Evolutionary conservation across 2,888 invertebrate genomes (phyloP).

Genomic region (Drosophila suboccidentalis): DNA sequence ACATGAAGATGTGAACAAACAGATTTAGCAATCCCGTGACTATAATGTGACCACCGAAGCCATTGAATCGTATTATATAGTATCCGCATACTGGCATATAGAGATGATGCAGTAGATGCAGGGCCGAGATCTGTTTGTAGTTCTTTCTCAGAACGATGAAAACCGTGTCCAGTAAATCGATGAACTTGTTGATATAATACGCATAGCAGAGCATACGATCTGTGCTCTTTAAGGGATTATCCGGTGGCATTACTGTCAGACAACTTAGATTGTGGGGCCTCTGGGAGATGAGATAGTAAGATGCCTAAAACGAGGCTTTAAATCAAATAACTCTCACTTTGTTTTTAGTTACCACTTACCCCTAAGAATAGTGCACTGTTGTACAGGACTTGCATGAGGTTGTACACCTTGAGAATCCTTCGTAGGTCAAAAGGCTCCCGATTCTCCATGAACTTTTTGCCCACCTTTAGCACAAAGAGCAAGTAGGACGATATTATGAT

Average conservation of each 20-base stretch:
- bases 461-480: slow-evolving; percentile 55
- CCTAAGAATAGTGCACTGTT: slow-evolving; percentile 32
- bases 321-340: neutral
- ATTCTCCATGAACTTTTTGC: slow-evolving; percentile 36
- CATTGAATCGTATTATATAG: slow-evolving; percentile 44
- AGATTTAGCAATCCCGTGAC: slow-evolving; percentile 56
- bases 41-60: slow-evolving; percentile 58
- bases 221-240: slow-evolving; percentile 43
- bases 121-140: slow-evolving; percentile 51
- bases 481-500: slow-evolving; percentile 36
- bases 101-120: slow-evolving; percentile 62
- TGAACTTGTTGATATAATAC: slow-evolving; percentile 61
- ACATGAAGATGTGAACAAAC: slow-evolving; percentile 58
- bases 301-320: slow-evolving; percentile 10
- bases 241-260: slow-evolving; percentile 16
- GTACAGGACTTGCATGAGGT: slow-evolving; percentile 45
- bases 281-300: slow-evolving; percentile 10
- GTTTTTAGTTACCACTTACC: slow-evolving; percentile 32
- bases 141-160: slow-evolving; percentile 66
- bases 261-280: slow-evolving; percentile 24
- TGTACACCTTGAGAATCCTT: slow-evolving; percentile 39
- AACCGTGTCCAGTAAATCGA: slow-evolving; percentile 60
- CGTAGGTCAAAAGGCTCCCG: slow-evolving; percentile 47
- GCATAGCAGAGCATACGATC: slow-evolving; percentile 57
- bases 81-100: slow-evolving; percentile 53